Evolutionary conservation across 92 coral and sea anemone species (phyloP), one percentile per base, ranked within the genome.

Genomic region (Pocillopora meandrina): DNA sequence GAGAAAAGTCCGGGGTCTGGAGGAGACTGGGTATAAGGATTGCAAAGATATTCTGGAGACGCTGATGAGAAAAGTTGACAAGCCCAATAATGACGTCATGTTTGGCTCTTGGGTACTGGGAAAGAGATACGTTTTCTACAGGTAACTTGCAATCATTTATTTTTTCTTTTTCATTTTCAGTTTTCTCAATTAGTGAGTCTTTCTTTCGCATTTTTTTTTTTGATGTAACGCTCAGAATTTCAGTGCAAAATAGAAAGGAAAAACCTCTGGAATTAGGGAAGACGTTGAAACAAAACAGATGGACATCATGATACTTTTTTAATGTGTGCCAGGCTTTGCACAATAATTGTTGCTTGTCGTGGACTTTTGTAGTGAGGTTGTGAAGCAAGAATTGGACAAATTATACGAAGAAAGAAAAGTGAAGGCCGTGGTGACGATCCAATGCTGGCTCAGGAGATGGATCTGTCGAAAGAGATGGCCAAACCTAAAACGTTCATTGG

Each of bases 401-500:
- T 87, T 71, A 56, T 72, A 72, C 18, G 90, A 78, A 74, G 77
- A 74, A 16, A 72, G 90, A 23, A 80, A 74, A 26, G 17, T 35
- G 63, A 76, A 67, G 21, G 91, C 97, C 23, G 91, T 69, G 0
- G 78, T 87, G 63, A 85, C 86, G 18, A 65, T 92, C 36, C 98
- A 94, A 78, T 63, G 95, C 61, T 87, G 76, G 61, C 79, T 87
- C 11, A 85, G 97, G 52, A 88, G 93, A 11, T 93, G 97, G 97
- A 77, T 93, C 20, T 89, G 91, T 65, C 84, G 90, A 17, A 89
- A 85, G 84, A 90, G 87, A 55, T 93, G 97, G 97, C 83, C 90
- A 14, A 90, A 63, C 88, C 87, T 91, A 36, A 89, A 87, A 71
- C 88, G 95, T 36, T 93, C 93, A 1, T 88, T 93, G 14, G 97